Evolutionary conservation across 2,113 vertebrate genomes (phyloP), one percentile per base, ranked within the genome.

Genomic region (Haliaeetus leucogaster): DNA sequence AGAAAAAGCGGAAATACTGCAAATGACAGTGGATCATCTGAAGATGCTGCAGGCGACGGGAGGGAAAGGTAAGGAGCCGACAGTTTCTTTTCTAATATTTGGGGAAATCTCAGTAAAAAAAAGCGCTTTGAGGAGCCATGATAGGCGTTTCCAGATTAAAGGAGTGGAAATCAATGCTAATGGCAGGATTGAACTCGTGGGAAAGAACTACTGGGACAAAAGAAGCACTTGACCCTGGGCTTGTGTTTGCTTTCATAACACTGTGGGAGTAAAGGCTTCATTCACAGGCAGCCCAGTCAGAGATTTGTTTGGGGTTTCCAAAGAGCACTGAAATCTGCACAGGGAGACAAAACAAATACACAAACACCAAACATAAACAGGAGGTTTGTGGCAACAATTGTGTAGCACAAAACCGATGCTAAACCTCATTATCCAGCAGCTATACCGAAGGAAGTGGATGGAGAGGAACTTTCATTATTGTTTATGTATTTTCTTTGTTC

Each of bases 1-100:
- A 96, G 99, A 99, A 98, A 99, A 99, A 96, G 99, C 99, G 2
- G 99, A 99, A 98, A 99, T 99, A 96, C 94, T 99, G 79, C 99
- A 99, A 98, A 99, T 99, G 99, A 99, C 99, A 36, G 99, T 99
- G 96, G 99, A 99, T 98, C 99, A 99, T 96, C 97, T 99, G 97
- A 99, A 99, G 98, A 99, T 99, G 99, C 98, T 99, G 72, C 99
- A 99, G 98, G 99, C 98, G 13, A 98, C 99, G 0, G 99, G 99
- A 95, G 99, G 99, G 79, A 99, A 99, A 99, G 99, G 99, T 99
- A 98, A 98, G 98, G 84, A 93, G 67, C 76, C 40, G 71, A 92
- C 4, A 6, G 68, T 68, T 82, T 92, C 72, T 94, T 91, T 70
- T 66, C 53, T 94, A 90, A 89, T 95, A 95, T 95, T 97, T 90